Evolutionary conservation across 1,140 invertebrate genomes (phyloP), one percentile per base, ranked within the genome.

Genomic region (Trichogramma pretiosum): DNA sequence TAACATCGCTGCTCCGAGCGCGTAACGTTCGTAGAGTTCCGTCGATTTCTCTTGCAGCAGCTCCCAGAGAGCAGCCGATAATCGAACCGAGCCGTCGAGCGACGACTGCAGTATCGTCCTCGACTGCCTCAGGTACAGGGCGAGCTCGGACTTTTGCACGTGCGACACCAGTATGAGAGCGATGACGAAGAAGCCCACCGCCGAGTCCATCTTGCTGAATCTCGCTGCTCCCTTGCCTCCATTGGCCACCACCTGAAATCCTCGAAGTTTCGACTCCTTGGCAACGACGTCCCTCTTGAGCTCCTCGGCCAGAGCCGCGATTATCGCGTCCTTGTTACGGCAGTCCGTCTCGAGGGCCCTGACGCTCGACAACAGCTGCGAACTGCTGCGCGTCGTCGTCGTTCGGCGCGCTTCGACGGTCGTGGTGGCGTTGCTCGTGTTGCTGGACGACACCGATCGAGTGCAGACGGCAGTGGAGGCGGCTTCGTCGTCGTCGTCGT

Each of bases 261-360:
- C n/a, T n/a, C 16, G 18, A 4, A 39, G 11, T 17, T 44, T 50
- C 8, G n/a, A n/a, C n/a, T 33, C 18, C 4, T 3, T 35, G 4
- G 0, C 24, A 18, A 1, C 17, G 1, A n/a, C n/a, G n/a, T n/a
- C n/a, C n/a, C 5, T 14, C 35, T 46, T 51, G 18, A 56, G 17
- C 34, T 53, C 54, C 36, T 56, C 43, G 2, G 49, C 43, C 8
- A 57, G 35, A 1, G 46, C 40, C 9, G 38, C 30, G 2, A 57
- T 57, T 14, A 57, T 47, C 11, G 39, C 36, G 21, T 57, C 51
- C 34, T 57, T 57, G 14, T 21, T 50, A 3, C 37, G 39, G 16
- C 38, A 52, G 4, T 44, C 38, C 1, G 10, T 23, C 21, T 48
- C 32, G 5, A 53, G 22, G 16, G 19, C 22, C 13, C 45, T 40